These are phyloP conservation scores for Cheilinus undulatus DNA, from an alignment of 2,113 vertebrate genomes.

Conservation along the genomic window DNA sequence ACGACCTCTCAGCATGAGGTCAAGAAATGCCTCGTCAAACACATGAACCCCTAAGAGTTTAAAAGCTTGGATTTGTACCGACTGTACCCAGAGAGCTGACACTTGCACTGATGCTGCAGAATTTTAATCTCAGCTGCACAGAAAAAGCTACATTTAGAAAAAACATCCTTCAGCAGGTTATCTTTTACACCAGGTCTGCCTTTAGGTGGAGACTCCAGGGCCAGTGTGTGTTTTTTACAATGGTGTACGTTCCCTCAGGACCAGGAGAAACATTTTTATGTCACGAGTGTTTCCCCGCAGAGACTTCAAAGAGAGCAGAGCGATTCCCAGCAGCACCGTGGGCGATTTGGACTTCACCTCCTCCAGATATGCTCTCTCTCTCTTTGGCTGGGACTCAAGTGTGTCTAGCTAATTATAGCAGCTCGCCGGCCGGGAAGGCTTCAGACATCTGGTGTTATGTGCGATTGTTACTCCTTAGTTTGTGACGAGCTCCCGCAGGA, in stretches of 20 bases:
- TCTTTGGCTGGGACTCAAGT: constrained; percentile 38
- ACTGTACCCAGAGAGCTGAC: constrained; percentile 18
- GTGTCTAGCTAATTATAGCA: constrained; percentile 75
- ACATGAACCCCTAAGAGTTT: constrained; percentile 47
- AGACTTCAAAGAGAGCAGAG: constrained; percentile 31
- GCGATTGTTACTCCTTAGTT: constrained; percentile 26
- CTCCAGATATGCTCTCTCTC: constrained; percentile 45
- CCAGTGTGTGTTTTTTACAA: constrained; percentile 3
- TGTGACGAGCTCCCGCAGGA: constrained; percentile 31
- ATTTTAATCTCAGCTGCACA: constrained; percentile 31
- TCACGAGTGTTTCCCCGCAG: constrained; percentile 28
- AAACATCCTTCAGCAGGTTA: not conserved
- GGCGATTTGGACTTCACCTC: constrained; percentile 17
- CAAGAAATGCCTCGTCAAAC: too few species aligned
- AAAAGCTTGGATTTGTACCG: constrained; percentile 25
- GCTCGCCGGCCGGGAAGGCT: constrained; percentile 28
- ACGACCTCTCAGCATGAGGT: too few species aligned
- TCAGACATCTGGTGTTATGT: constrained; percentile 76
- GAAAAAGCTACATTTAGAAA: not conserved
- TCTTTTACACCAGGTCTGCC: not conserved
- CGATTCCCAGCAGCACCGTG: constrained; percentile 33
- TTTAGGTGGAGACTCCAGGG: not conserved
- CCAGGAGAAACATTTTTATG: not conserved
- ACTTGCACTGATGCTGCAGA: constrained; percentile 8
- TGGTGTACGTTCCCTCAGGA: not conserved